Percentiles rank a stretch among this genome's conserved stretches.
These are phyloP conservation scores for Sarcophaga peregrina DNA, from an alignment of 1,140 invertebrate species.

Conservation along the genomic window DNA sequence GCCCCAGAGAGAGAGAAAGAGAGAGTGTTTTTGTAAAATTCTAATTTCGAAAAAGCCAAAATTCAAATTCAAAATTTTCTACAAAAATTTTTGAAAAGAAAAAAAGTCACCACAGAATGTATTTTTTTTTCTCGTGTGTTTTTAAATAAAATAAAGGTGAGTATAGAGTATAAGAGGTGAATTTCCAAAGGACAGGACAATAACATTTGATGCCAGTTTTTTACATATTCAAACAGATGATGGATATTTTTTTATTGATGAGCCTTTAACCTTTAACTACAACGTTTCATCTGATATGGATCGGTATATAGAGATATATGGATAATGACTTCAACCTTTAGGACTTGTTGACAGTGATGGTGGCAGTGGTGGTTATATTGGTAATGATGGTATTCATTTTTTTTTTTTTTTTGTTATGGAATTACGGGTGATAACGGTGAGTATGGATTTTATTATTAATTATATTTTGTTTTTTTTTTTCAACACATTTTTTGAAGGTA, in stretches of 20 bases:
- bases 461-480: neutral
- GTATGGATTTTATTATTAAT: conserved; percentile 32
- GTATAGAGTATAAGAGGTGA: neutral
- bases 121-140: neutral
- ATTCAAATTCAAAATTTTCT: neutral
- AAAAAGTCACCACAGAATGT: conserved; percentile 4
- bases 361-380: too few relatives aligned
- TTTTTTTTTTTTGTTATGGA: neutral
- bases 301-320: neutral
- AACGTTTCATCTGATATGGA: neutral
- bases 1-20: neutral
- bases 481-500: neutral
- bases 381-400: neutral
- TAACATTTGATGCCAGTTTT: neutral
- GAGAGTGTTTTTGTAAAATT: neutral
- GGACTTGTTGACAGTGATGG: conserved; percentile 10
- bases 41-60: conserved; percentile 24
- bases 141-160: conserved; percentile 12
- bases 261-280: conserved; percentile 29
- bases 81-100: neutral
- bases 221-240: conserved; percentile 2
- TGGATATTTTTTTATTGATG: conserved; percentile 23
- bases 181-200: conserved; percentile 12
- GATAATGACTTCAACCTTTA: conserved; percentile 40
- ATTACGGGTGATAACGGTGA: conserved; percentile 21